Base-by-base conservation (phyloP, 2,113 vertebrate species). In the Coryphaenoides rupestris region DNA sequence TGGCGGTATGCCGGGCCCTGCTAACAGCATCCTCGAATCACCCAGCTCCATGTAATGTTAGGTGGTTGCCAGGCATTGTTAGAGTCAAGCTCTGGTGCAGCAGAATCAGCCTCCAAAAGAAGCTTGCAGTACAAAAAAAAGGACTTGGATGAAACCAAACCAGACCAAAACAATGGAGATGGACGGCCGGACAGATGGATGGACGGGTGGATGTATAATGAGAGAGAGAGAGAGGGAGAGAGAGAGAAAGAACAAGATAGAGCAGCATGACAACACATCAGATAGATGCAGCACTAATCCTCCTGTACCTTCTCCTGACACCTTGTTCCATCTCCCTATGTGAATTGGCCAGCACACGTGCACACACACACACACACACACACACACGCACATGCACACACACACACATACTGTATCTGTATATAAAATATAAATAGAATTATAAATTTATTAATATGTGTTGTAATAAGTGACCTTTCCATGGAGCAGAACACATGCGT, bases 391-490 rank as follows among this genome's bases (percentile, higher is more conserved):
- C 33, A 40, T 40, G 9, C 33, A 40, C 33, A 40, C 33, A 40
- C 33, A 40, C 33, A 9, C 9, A 9, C 33, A 40, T 12, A 40
- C 6, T 40, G 33, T 9, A 40, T 7, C 13, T 40, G 13, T 40
- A 12, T 40, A 10, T 40, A 40, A n/a, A 40, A 40, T 40, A 40
- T 40, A 40, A 12, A 40, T 40, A 40, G 9, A 40, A 12, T 7
- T 40, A 40, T 40, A 40, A 40, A 40, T 40, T 12, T 33, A 33
- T 33, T 33, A 7, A 33, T 33, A 33, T 40, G 2, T 40, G 82
- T 85, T 84, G 84, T 89, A 89, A 90, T 89, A 78, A 84, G 84
- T 91, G 90, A 92, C 91, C 91, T 92, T 92, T 91, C 76, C 80
- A 77, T 77, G 83, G 86, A 86, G 87, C 79, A 79, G 86, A 80